These are phyloP conservation scores for Elanus axillaris DNA, from an alignment of 2,113 vertebrate species.

Conservation along the genomic window DNA sequence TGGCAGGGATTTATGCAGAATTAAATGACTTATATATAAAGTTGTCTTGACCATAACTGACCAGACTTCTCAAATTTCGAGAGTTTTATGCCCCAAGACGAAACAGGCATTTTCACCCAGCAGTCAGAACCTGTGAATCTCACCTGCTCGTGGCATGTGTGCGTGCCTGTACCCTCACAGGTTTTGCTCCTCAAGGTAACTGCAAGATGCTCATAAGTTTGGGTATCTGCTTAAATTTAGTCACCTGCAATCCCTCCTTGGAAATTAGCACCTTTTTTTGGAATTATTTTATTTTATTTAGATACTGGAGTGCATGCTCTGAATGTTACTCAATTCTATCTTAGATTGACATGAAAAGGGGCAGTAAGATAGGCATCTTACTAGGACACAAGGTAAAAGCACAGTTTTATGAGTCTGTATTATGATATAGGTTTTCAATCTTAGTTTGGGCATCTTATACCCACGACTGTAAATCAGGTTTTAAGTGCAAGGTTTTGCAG, in stretches of 20 bases:
- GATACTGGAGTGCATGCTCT: not conserved
- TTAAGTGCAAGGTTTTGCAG: not conserved
- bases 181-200: not conserved
- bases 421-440: not conserved
- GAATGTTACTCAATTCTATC: not conserved
- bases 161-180: rapidly evolving
- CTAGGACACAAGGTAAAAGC: not conserved
- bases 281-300: not conserved
- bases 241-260: not conserved
- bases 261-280: not conserved
- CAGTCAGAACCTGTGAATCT: not conserved
- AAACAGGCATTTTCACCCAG: not conserved
- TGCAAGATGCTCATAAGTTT: not conserved
- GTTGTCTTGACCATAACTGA: not conserved
- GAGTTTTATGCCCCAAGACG: rapidly evolving
- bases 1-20: not conserved
- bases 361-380: not conserved
- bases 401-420: not conserved
- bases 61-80: rapidly evolving
- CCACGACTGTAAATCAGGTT: not conserved
- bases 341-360: not conserved
- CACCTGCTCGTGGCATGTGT: rapidly evolving
- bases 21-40: not conserved
- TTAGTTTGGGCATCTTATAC: not conserved
- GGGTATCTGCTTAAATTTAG: not conserved